Percentiles rank a stretch among this genome's conserved stretches.
Evolutionary conservation across 2,888 invertebrate species (phyloP).

Genomic region (Phyto melanocephala): DNA sequence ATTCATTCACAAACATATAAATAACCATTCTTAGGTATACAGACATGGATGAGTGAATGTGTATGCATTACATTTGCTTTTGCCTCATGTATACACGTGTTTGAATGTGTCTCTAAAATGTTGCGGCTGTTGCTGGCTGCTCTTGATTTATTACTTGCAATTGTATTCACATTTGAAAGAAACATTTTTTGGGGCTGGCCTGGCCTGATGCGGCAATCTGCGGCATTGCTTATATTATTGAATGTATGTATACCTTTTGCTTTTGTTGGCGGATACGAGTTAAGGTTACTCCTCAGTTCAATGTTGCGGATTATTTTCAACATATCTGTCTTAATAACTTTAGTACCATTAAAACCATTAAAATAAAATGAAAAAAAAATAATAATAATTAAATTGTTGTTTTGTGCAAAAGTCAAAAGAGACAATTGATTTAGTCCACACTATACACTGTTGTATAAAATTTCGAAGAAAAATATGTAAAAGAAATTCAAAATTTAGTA

Average conservation of each 20-base stretch:
- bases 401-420: constrained; percentile 27
- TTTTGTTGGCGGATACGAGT: neutral
- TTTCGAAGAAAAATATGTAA: neutral
- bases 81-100: too few relatives aligned
- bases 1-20: neutral
- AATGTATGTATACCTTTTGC: neutral
- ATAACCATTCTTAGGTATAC: neutral
- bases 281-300: neutral
- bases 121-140: constrained; percentile 42
- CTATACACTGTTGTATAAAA: too few relatives aligned
- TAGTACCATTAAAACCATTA: neutral
- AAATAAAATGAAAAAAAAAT: neutral
- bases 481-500: neutral
- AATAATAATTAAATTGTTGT: neutral
- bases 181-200: constrained; percentile 30
- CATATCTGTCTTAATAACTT: neutral
- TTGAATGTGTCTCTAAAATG: constrained; percentile 43
- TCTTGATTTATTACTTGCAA: constrained; percentile 61
- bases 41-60: neutral
- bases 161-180: constrained; percentile 62
- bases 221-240: constrained; percentile 39
- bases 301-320: constrained; percentile 17
- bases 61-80: neutral
- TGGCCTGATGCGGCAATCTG: constrained; percentile 46
- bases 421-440: constrained; percentile 42